Percentiles rank a stretch among this genome's conserved stretches.
These are phyloP conservation scores for Drosophila bocki DNA, from an alignment of 1,140 invertebrate species.

Conservation along the genomic window DNA sequence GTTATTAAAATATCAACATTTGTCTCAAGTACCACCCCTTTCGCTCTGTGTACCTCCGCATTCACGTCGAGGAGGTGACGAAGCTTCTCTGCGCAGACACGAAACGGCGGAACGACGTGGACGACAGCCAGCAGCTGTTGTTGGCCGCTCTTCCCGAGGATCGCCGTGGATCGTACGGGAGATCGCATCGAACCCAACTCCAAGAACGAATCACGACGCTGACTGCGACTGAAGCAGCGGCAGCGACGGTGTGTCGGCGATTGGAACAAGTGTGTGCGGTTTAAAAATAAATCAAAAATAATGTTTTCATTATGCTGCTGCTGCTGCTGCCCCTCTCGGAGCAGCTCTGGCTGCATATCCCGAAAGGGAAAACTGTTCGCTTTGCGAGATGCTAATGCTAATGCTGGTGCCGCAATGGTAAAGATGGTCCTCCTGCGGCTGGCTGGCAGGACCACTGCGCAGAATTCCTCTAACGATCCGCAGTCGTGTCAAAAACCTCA, in stretches of 20 bases:
- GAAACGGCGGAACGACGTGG: slow-evolving; percentile 21
- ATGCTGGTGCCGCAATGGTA: background rate
- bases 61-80: slow-evolving; percentile 65
- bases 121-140: slow-evolving; percentile 75
- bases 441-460: slow-evolving; percentile 74
- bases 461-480: slow-evolving; percentile 68
- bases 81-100: slow-evolving; percentile 26
- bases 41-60: slow-evolving; percentile 18
- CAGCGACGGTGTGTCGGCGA: slow-evolving; percentile 55
- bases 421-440: slow-evolving; percentile 11
- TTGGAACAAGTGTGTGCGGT: slow-evolving; percentile 80
- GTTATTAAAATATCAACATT: background rate
- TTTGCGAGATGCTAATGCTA: slow-evolving; percentile 13
- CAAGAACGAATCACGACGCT: slow-evolving; percentile 26
- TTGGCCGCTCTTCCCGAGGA: slow-evolving; percentile 53
- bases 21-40: background rate
- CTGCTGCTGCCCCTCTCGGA: background rate
- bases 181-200: slow-evolving; percentile 31
- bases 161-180: slow-evolving; percentile 31
- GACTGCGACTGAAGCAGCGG: slow-evolving; percentile 2
- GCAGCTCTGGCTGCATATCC: slow-evolving; percentile 29
- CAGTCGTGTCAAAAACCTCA: slow-evolving; percentile 80
- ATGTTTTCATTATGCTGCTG: slow-evolving; percentile 71
- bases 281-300: slow-evolving; percentile 78
- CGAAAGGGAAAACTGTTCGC: slow-evolving; percentile 54